Percentiles rank a stretch among this genome's conserved stretches.
Evolutionary conservation across 2,797 vertebrate species (phyloP).

Genomic region (Heliangelus exortis): DNA sequence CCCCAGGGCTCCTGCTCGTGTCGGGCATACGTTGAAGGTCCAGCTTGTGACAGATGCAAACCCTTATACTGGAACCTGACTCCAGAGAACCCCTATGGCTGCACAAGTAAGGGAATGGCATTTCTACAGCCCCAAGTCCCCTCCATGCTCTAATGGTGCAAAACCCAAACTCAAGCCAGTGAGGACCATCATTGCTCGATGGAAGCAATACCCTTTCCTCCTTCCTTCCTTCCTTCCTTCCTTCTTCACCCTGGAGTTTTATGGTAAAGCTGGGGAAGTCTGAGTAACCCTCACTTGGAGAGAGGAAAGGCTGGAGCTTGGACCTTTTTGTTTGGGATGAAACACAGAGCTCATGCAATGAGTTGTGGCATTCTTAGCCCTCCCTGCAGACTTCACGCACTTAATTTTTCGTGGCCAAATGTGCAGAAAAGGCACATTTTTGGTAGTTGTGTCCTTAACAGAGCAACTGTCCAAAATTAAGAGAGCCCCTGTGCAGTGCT

Average conservation of each 20-base stretch:
- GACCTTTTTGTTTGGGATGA: not conserved
- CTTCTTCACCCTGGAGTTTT: not conserved
- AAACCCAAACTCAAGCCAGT: not conserved
- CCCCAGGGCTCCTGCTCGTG: constrained; percentile 87
- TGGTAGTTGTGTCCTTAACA: not conserved
- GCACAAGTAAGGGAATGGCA: constrained; percentile 84
- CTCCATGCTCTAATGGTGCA: not conserved
- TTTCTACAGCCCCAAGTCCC: not conserved
- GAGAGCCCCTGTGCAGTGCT: not conserved
- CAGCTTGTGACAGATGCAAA: constrained; percentile 90
- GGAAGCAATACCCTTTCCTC: not conserved
- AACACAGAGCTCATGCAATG: not conserved
- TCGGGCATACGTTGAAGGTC: constrained; percentile 86
- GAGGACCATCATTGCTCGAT: not conserved
- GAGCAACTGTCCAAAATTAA: not conserved
- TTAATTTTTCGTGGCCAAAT: not conserved
- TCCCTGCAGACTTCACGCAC: not conserved
- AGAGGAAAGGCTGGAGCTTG: not conserved
- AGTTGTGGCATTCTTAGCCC: not conserved
- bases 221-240: not conserved
- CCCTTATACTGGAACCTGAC: constrained; percentile 95
- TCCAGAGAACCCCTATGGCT: constrained; percentile 86
- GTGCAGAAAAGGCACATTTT: not conserved
- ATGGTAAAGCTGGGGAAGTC: not conserved
- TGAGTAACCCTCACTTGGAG: fast-evolving